Evolutionary conservation across 2,888 invertebrate genomes (phyloP).

Genomic region (Lasioglossum villosulum): DNA sequence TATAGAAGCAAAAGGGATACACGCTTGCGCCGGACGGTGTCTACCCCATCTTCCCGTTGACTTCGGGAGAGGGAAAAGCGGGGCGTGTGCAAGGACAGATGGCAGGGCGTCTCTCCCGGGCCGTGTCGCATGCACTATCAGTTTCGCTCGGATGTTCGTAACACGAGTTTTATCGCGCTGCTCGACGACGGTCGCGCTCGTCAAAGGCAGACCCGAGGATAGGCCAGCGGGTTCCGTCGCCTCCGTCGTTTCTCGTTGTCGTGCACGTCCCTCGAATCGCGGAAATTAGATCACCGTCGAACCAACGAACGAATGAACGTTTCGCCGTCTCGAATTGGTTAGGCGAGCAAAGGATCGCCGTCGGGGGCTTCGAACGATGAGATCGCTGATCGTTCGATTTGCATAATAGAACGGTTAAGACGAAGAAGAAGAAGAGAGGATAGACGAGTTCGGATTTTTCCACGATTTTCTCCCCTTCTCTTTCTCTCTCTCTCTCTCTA

Average conservation of each 20-base stretch:
- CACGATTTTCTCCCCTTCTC: background rate
- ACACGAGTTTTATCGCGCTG: slow-evolving; percentile 59
- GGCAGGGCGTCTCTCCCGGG: slow-evolving; percentile 74
- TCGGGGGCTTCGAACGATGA: slow-evolving; percentile 23
- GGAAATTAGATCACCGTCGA: slow-evolving; percentile 29
- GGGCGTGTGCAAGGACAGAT: slow-evolving; percentile 73
- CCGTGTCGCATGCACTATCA: slow-evolving; percentile 73
- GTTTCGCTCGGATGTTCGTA: slow-evolving; percentile 70
- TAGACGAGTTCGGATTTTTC: slow-evolving; percentile 6
- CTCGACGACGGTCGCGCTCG: slow-evolving; percentile 35
- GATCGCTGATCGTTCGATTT: slow-evolving; percentile 37
- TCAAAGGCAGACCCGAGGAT: background rate
- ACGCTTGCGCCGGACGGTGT: slow-evolving; percentile 70
- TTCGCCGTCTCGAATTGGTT: background rate
- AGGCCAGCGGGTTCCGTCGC: background rate
- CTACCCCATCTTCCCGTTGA: slow-evolving; percentile 67
- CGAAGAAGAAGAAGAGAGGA: background rate
- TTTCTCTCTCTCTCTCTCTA: background rate
- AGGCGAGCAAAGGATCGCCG: slow-evolving; percentile 9
- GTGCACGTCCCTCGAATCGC: background rate
- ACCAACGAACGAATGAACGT: slow-evolving; percentile 15
- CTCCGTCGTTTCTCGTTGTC: slow-evolving; percentile 4
- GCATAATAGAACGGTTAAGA: slow-evolving; percentile 30
- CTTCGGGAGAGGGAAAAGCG: slow-evolving; percentile 66
- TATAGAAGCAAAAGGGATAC: slow-evolving; percentile 67